These are phyloP conservation scores for Limnodromus scolopaceus DNA, from an alignment of 2,797 vertebrate genomes.

Conservation along the genomic window DNA sequence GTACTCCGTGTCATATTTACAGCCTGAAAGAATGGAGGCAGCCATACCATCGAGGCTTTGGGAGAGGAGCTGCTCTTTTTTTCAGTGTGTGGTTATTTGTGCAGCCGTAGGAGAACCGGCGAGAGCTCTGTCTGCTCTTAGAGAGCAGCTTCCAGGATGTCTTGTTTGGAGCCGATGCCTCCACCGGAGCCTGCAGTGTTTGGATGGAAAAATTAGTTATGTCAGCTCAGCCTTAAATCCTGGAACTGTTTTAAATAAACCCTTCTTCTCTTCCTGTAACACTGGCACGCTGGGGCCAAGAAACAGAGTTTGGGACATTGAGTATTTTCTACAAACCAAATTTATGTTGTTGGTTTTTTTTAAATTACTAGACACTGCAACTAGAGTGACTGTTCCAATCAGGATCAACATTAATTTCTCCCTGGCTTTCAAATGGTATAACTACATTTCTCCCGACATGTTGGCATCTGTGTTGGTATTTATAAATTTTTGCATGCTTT, in stretches of 20 bases:
- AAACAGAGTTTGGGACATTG: not conserved
- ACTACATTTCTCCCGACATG: conserved; percentile 38
- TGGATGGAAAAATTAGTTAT: conserved; percentile 18
- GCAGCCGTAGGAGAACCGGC: not conserved
- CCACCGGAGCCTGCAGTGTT: not conserved
- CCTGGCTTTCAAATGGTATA: conserved; percentile 44
- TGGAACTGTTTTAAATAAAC: conserved; percentile 42
- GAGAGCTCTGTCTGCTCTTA: not conserved
- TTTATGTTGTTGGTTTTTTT: not conserved
- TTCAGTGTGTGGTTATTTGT: not conserved
- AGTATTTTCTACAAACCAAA: not conserved
- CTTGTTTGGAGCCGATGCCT: not conserved
- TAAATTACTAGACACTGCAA: not conserved
- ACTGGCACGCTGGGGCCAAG: not conserved
- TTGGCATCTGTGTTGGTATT: conserved; percentile 67
- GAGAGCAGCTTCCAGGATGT: not conserved
- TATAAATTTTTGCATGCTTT: conserved; percentile 59
- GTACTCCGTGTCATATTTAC: not conserved
- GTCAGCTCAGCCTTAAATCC: conserved; percentile 43
- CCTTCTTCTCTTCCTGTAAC: conserved; percentile 36
- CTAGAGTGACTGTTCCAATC: conserved; percentile 44
- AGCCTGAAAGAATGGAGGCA: not conserved
- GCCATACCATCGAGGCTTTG: not conserved
- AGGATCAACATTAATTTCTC: conserved; percentile 59
- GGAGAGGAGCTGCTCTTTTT: not conserved